These are phyloP conservation scores for Neosilurus mollespiculum DNA, from an alignment of 2,797 vertebrate genomes.

Conservation along the genomic window DNA sequence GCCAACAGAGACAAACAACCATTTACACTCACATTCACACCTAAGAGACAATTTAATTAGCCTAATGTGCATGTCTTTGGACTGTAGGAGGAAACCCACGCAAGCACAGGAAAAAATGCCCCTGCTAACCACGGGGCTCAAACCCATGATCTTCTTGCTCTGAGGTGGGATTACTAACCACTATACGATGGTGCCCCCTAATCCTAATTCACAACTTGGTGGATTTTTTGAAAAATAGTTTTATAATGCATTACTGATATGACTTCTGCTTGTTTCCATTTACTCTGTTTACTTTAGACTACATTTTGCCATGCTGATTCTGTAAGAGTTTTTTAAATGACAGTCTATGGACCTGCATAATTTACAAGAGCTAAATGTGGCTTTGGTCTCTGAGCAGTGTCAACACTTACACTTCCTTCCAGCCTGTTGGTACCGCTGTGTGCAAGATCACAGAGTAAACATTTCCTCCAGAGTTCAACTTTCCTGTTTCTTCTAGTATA, in stretches of 20 bases:
- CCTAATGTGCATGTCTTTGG: no score
- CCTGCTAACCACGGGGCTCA: no score
- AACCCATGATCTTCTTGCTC: no score
- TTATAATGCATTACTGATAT: neutral
- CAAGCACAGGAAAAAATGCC: no score
- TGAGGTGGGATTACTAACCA: no score
- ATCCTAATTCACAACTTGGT: neutral
- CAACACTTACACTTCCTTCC: conserved; percentile 1
- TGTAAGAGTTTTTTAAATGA: neutral
- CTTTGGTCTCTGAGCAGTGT: neutral
- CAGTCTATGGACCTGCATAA: neutral
- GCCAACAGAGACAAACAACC: no score
- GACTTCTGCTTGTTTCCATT: neutral
- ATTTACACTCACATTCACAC: no score
- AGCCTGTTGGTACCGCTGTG: conserved; percentile 25
- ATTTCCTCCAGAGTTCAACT: conserved; percentile 42
- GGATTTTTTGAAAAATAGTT: neutral
- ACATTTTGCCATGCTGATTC: neutral
- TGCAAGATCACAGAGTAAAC: conserved; percentile 40
- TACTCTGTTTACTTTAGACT: conserved; percentile 12
- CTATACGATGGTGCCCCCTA: no score
- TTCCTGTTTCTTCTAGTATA: conserved; percentile 29
- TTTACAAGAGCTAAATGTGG: conserved; percentile 9
- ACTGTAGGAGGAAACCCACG: no score
- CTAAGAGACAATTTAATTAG: no score